Base-by-base conservation (phyloP, 2,797 vertebrate genomes). In the Gambusia yucatana region DNA sequence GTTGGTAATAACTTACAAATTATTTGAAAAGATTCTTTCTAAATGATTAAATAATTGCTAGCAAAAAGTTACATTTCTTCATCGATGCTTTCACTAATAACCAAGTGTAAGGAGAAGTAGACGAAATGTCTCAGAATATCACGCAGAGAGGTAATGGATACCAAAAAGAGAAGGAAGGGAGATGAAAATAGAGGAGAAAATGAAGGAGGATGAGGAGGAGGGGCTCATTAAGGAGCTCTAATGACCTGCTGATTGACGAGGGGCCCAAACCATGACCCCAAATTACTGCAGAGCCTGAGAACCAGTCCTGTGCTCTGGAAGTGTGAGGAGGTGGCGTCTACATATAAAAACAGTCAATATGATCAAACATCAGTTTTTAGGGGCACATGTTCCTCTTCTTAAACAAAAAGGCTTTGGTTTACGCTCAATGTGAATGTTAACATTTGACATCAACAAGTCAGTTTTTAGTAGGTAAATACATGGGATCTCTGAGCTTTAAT, bases 161-260 rank as follows among this genome's bases (percentile, higher is more conserved):
- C 55, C 80, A 72, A 75, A 41, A 77, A 44, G 75, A 77, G 69
- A 75, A n/a, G 33, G 79, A 22, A 28, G 36, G 73, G 59, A 52
- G 46, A 75, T 71, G 25, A 84, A 65, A 80, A 65, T 43, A 81
- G 52, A 73, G 75, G 33, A 83, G 76, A 78, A 86, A 77, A 88
- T 77, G 70, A 78, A 80, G 76, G 57, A 70, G 75, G 52, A 72
- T 22, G 44, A 59, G 63, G 70, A 69, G 61, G 77, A 50, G 82
- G 79, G 77, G 84, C 82, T 94, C 93, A 94, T 95, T 95, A 96
- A 94, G 94, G 89, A 90, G 85, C 87, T 95, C 91, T 95, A 96
- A 96, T 95, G 93, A 95, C 90, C 92, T 91, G 93, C 82, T 95
- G 95, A 96, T 95, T 93, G 96, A 96, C 76, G 87, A 94, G 95